These are phyloP conservation scores for Pungitius pungitius DNA, from an alignment of 2,113 vertebrate genomes.

Conservation along the genomic window DNA sequence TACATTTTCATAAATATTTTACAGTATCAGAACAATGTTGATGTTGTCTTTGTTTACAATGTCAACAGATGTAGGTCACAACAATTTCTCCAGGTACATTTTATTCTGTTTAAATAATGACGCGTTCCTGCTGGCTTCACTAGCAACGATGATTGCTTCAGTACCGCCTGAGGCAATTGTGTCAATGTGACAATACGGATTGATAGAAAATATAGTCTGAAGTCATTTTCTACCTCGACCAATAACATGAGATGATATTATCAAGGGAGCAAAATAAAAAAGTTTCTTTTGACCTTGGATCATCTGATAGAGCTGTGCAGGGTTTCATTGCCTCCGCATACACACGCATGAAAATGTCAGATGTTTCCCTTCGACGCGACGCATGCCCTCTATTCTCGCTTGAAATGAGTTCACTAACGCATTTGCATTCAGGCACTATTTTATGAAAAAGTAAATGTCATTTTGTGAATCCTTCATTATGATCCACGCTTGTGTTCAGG, in stretches of 20 bases:
- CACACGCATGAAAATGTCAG: not conserved
- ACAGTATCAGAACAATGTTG: not conserved
- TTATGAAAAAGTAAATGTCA: conserved; percentile 37
- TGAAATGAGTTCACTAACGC: conserved; percentile 31
- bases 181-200: not conserved
- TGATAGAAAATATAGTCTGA: not conserved
- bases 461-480: conserved; percentile 19
- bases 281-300: not conserved
- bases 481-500: not conserved
- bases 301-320: not conserved
- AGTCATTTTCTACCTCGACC: not conserved
- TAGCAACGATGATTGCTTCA: not conserved
- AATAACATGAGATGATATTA: not conserved
- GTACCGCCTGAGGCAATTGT: not conserved
- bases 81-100: not conserved
- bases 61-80: not conserved
- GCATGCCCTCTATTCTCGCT: conserved; percentile 15
- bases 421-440: conserved; percentile 24
- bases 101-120: conserved; percentile 1
- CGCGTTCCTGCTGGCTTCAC: not conserved
- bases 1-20: not conserved
- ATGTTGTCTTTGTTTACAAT: not conserved
- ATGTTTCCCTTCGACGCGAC: not conserved
- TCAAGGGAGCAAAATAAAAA: not conserved
- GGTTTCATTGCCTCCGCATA: not conserved